Evolutionary conservation across 2,113 vertebrate species (phyloP).

Genomic region (Phocoena phocoena): DNA sequence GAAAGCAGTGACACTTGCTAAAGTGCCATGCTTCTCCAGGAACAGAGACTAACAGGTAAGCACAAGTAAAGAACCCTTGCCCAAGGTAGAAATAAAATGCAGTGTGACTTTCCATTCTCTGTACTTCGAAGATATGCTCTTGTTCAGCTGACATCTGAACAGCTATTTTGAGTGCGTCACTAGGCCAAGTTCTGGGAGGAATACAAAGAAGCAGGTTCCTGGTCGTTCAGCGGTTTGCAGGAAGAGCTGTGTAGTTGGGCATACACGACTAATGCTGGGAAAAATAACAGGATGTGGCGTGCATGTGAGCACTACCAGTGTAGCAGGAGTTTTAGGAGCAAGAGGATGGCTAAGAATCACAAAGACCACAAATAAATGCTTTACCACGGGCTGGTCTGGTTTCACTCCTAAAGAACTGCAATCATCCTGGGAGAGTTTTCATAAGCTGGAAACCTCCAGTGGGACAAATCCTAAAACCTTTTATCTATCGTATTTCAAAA

Average conservation of each 20-base stretch:
- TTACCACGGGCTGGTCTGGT: not conserved
- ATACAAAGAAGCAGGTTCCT: not conserved
- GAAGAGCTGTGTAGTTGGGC: not conserved
- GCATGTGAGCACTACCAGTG: not conserved
- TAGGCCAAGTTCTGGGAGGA: not conserved
- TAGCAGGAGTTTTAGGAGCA: not conserved
- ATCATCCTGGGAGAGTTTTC: not conserved
- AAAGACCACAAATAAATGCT: not conserved
- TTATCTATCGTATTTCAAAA: conserved; percentile 1
- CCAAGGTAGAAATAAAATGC: not conserved
- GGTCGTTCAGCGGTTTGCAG: not conserved
- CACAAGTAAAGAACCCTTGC: not conserved
- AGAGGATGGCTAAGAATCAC: not conserved
- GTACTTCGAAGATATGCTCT: conserved; percentile 12
- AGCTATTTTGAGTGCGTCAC: not conserved
- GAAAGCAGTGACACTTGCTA: not conserved
- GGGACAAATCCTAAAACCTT: conserved; percentile 33
- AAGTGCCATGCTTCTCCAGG: not conserved
- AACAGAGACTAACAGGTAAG: not conserved
- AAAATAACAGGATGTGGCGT: not conserved
- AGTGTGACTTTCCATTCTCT: not conserved
- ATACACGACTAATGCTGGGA: not conserved
- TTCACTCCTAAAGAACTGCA: not conserved
- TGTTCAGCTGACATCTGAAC: not conserved
- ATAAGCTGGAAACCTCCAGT: not conserved